phyloP scores from a whole-genome alignment of 2,888 invertebrate species.

The Trisateles emortualis region DNA sequence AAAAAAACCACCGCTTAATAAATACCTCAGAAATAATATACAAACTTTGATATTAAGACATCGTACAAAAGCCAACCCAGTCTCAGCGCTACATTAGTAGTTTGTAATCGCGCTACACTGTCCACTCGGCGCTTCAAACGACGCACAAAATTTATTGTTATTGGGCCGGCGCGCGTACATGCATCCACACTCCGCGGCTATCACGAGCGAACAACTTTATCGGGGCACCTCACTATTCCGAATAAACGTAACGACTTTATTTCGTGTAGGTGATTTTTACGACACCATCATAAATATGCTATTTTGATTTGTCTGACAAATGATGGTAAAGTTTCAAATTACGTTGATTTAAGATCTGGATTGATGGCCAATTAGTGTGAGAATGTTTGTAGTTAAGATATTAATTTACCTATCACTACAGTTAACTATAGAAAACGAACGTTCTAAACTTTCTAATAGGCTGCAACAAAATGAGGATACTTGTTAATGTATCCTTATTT shows the following conservation, averaged over 20 bases:
- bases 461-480: no score
- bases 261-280: conserved; percentile 59
- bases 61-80: neutral
- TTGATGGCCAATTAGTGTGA: conserved; percentile 19
- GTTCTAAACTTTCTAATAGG: no score
- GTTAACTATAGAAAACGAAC: no score
- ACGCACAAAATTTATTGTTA: conserved; percentile 85
- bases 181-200: conserved; percentile 86
- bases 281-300: conserved; percentile 52
- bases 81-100: conserved; percentile 12
- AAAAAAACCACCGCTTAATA: no score
- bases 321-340: conserved; percentile 21
- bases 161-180: conserved; percentile 82
- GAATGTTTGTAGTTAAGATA: conserved; percentile 8
- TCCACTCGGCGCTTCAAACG: conserved; percentile 80
- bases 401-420: no score
- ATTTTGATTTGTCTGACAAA: conserved; percentile 62
- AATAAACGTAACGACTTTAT: conserved; percentile 65
- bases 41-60: neutral
- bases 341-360: conserved; percentile 12
- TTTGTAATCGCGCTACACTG: conserved; percentile 34
- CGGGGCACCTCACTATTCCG: conserved; percentile 67
- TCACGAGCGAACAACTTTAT: conserved; percentile 84
- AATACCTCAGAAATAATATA: no score
- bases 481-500: no score